Evolutionary conservation across 2,888 invertebrate species (phyloP).

Genomic region (Archips xylosteana): DNA sequence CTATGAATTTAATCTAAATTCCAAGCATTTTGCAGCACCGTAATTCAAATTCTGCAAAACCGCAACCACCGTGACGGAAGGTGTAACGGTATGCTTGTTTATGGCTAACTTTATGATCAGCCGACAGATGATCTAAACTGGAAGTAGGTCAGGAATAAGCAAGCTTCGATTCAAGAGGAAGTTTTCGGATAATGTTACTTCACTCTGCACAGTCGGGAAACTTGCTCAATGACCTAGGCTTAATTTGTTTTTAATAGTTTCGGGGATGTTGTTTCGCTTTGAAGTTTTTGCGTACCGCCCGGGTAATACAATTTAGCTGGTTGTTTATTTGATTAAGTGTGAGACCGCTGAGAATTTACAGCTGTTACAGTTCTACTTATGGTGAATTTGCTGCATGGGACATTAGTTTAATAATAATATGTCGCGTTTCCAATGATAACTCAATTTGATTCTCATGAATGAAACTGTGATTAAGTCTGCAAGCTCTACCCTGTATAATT

Average conservation of each 20-base stretch:
- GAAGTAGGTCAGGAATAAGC: slow-evolving; percentile 29
- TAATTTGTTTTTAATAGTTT: slow-evolving; percentile 20
- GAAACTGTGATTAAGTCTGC: too few relatives aligned
- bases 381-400: neutral
- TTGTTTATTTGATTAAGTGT: neutral
- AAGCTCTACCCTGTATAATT: too few relatives aligned
- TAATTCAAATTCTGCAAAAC: slow-evolving; percentile 35
- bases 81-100: slow-evolving; percentile 32
- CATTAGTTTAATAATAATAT: too few relatives aligned
- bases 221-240: slow-evolving; percentile 2
- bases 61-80: slow-evolving; percentile 35
- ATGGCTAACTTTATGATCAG: slow-evolving; percentile 31
- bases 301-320: neutral
- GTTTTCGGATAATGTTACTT: slow-evolving; percentile 26
- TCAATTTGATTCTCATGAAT: too few relatives aligned
- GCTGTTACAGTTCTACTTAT: neutral
- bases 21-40: slow-evolving; percentile 23
- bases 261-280: neutral
- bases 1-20: slow-evolving; percentile 28
- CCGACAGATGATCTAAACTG: slow-evolving; percentile 20
- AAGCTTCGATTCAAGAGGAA: slow-evolving; percentile 17
- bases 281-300: neutral
- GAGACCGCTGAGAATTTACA: neutral
- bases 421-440: too few relatives aligned
- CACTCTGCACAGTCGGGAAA: slow-evolving; percentile 4